Base-by-base conservation (phyloP, 2,113 vertebrate genomes). In the Lycaon pictus region DNA sequence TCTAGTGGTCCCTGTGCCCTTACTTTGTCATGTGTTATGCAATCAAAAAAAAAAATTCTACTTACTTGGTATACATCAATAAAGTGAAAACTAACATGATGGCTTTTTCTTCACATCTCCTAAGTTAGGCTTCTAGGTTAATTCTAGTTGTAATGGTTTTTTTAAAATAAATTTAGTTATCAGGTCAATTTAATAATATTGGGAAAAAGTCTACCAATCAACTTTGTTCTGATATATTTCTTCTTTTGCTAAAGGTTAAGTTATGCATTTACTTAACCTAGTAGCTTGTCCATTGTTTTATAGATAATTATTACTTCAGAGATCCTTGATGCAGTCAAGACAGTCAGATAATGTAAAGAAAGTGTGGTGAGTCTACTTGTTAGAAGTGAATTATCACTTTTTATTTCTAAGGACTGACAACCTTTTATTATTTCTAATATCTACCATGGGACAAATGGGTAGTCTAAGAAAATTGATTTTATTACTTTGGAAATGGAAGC, bases 401-500 rank as follows among this genome's bases (percentile, higher is more conserved):
- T 60, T 92, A 76, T 71, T 96, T 98, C 94, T 96, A 87, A 95
- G 94, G 62, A 98, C 56, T 92, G 72, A 93, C 94, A 95, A 96
- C 65, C 43, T 92, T 97, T 87, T 62, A 89, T 95, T 95, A 90
- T 93, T 82, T 60, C 84, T 98, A 97, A 97, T 93, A 96, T 97
- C 56, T 93, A 97, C 10, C 85, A 35, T 3, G 71, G 74, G 63
- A 67, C 76, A 93, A 82, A 95, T 84, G 86, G 80, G 56, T 90
- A 96, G 35, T 90, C 32, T 80, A 62, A 43, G 19, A 90, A 95
- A 95, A 90, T 62, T 80, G 93, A 92, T 97, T 98, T 98, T 88
- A 96, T 97, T 98, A 86, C 93, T 76, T 95, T 96, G 96, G 87
- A 37, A 95, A 98, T 86, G 83, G 80, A 98, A 96, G 90, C 63